phyloP scores from a whole-genome alignment of 2,888 invertebrate species.

The Entomobrya multifasciata region DNA sequence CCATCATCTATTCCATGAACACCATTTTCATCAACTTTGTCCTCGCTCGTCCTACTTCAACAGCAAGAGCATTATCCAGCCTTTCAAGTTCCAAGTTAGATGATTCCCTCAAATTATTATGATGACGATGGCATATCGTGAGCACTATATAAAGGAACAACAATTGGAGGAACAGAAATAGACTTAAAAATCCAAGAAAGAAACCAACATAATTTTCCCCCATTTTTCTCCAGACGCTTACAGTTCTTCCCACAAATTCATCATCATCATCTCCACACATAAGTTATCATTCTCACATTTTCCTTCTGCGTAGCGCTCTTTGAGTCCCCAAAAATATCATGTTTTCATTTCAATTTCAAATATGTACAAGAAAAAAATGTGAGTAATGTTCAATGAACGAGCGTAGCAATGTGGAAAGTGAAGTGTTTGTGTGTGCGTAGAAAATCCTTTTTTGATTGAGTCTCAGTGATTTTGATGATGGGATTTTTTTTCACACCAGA shows the following conservation, averaged over 20 bases:
- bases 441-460: no score
- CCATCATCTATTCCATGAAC: background rate
- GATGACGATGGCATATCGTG: no score
- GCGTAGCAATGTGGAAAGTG: no score
- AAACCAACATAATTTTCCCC: background rate
- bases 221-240: background rate
- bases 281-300: background rate
- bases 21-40: background rate
- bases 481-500: no score
- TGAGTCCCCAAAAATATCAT: background rate
- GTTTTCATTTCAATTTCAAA: background rate
- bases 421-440: no score
- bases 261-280: background rate
- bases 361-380: background rate
- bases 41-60: background rate
- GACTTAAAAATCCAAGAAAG: background rate
- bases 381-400: no score
- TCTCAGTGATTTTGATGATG: no score
- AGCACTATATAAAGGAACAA: background rate
- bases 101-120: no score
- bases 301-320: background rate
- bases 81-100: background rate
- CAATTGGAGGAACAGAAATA: background rate
- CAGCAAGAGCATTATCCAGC: background rate
- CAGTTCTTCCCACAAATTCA: background rate